Evolutionary conservation across 1,140 invertebrate species (phyloP), one percentile per base, ranked within the genome.

Genomic region (Condylostylus longicornis): DNA sequence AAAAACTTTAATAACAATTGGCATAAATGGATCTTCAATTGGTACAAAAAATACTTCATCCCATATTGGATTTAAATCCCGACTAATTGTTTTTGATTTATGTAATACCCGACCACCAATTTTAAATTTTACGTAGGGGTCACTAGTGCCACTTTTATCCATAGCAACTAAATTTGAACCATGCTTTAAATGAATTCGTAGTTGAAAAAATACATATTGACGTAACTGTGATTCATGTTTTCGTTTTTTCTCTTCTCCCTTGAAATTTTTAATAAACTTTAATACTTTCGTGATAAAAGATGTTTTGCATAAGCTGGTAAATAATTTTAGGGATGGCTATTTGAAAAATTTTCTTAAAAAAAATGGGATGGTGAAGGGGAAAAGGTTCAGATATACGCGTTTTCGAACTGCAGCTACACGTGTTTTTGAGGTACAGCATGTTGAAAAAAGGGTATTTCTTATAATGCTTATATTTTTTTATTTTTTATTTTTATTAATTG

Each of bases 121-220:
- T 66, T 91, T 93, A 63, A 98, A 95, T 69, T 98, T 98, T 33
- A 97, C 91, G 62, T 97, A 98, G 9, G 94, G 93, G 71, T 98
- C 94, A 61, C 90, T 96, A 22, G 87, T 82, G 42, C 90, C 91
- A 64, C 86, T 88, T 62, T 90, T 85, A 62, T 95, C 90, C 74
- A 87, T 86, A 18, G 90, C 85, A 17, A 90, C 76, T 48, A 96
- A 69, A 61, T 91, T 85, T 52, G 75, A 74, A 28, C 89, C 91
- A 54, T 82, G 73, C 50, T 80, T 78, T 37, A 95, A 72, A 63
- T 88, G 79, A 43, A 95, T 71, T 42, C 85, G 77, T 28, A 95
- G 69, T 58, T 89, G 79, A 65, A 87, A 94, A 65, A 93, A 95
- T 28, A 87, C 76, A 68, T 85, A 77, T 58, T 84, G 79, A 42